Evolutionary conservation across 2,113 vertebrate species (phyloP).

Genomic region (Recurvirostra avosetta): DNA sequence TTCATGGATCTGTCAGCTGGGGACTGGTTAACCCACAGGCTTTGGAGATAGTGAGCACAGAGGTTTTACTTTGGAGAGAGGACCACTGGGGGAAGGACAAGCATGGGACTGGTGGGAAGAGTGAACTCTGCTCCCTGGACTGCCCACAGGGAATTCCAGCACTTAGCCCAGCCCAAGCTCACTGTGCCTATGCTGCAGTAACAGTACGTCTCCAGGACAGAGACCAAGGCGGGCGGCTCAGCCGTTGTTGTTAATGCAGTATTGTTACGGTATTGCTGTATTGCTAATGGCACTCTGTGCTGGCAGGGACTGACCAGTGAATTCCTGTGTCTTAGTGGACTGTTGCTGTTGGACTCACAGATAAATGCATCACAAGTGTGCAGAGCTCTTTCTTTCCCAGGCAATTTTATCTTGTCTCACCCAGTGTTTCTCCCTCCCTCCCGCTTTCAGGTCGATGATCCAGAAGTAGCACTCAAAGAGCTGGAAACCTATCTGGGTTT

Average conservation of each 20-base stretch:
- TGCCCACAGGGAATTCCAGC: neutral
- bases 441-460: constrained; percentile 71
- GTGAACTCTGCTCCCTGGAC: neutral
- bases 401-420: neutral
- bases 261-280: too few species aligned
- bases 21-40: neutral
- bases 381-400: too few species aligned
- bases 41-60: neutral
- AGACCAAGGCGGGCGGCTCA: too few species aligned
- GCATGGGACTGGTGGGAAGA: neutral
- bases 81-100: neutral
- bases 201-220: too few species aligned
- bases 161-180: neutral
- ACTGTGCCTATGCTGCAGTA: too few species aligned
- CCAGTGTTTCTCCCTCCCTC: neutral
- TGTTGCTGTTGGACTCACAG: too few species aligned
- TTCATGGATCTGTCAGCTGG: neutral
- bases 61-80: neutral
- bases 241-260: too few species aligned
- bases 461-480: constrained; percentile 70
- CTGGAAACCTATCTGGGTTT: constrained; percentile 75
- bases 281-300: too few species aligned
- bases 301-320: too few species aligned
- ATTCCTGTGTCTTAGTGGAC: too few species aligned
- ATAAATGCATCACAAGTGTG: too few species aligned